Base-by-base conservation (phyloP, 2,888 invertebrate species). In the Monopis laevigella region DNA sequence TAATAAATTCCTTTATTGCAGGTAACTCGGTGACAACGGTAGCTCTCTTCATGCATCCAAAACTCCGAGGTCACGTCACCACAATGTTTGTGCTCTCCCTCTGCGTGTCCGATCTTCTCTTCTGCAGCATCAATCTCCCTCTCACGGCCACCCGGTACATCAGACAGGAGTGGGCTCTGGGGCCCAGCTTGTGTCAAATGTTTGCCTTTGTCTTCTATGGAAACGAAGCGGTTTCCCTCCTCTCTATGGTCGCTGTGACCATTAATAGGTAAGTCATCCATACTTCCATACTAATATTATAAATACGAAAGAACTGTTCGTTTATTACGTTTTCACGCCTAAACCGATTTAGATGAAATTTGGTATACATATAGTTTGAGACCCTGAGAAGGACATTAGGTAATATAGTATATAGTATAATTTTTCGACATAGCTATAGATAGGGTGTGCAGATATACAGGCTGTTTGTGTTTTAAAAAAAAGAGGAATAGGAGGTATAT, bases 121-220 rank as follows among this genome's bases (percentile, higher is more conserved):
- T 94, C 77, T 92, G 92, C 65, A 83, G 87, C 45, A 85, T 94
- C 53, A 93, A 92, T 72, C 80, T 94, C 58, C 94, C 94, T 1
- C 75, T 93, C 46, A 93, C 93, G 0, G 93, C 93, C 13, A 87
- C 88, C 53, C 84, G 92, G 54, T 94, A 89, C 75, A 88, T 92
- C 57, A 84, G 89, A 64, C 87, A 92, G 74, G 82, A 85, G 44
- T 94, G 94, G 94, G 85, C 88, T 29, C 83, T 93, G 14, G 92
- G 93, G 1, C 86, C 86, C 13, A 82, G 84, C 1, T 80, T 93
- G 24, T 94, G 93, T 62, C 87, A 88, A 71, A 82, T 93, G 65
- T 94, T 93, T 72, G 93, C 93, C 0, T 88, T 94, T 51, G 86
- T 94, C 51, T 93, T 94, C 73, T 94, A 94, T 59, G 93, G 93